phyloP scores from a whole-genome alignment of 2,113 vertebrate species.

The Melanostigma gelatinosum region DNA sequence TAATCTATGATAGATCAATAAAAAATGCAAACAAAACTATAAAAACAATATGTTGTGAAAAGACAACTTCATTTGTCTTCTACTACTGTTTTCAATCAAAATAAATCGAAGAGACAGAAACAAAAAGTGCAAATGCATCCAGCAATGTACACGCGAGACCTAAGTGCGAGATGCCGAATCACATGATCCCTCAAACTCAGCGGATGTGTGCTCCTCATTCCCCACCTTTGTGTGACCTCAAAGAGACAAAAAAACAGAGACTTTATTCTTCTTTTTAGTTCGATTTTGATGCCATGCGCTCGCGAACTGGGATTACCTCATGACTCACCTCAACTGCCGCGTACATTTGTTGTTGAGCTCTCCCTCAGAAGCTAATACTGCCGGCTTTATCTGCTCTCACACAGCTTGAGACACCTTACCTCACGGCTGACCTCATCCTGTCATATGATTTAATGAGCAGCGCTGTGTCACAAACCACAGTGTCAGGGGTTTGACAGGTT shows the following conservation, averaged over 20 bases:
- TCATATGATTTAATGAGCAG: slow-evolving; percentile 79
- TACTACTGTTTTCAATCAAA: background rate
- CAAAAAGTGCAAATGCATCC: background rate
- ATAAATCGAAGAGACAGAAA: background rate
- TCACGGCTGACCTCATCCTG: slow-evolving; percentile 77
- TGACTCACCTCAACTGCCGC: slow-evolving; percentile 67
- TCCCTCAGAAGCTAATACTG: slow-evolving; percentile 21
- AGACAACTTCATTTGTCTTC: background rate
- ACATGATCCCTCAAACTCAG: slow-evolving; percentile 23
- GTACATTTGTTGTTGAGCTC: slow-evolving; percentile 47
- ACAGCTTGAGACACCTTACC: slow-evolving; percentile 72
- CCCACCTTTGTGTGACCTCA: slow-evolving; percentile 28
- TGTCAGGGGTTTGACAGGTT: slow-evolving; percentile 63
- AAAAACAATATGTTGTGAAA: background rate
- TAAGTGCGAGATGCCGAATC: slow-evolving; percentile 23
- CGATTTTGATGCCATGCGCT: slow-evolving; percentile 40
- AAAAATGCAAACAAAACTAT: background rate
- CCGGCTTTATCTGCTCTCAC: slow-evolving; percentile 69
- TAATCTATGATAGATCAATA: background rate
- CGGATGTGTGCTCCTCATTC: slow-evolving; percentile 1
- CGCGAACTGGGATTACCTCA: slow-evolving; percentile 47
- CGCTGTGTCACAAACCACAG: slow-evolving; percentile 70
- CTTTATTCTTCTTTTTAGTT: slow-evolving; percentile 28
- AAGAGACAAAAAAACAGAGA: slow-evolving; percentile 29
- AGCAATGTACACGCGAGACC: background rate